phyloP scores from a whole-genome alignment of 2,797 vertebrate genomes.

The Lutjanus argentimaculatus region DNA sequence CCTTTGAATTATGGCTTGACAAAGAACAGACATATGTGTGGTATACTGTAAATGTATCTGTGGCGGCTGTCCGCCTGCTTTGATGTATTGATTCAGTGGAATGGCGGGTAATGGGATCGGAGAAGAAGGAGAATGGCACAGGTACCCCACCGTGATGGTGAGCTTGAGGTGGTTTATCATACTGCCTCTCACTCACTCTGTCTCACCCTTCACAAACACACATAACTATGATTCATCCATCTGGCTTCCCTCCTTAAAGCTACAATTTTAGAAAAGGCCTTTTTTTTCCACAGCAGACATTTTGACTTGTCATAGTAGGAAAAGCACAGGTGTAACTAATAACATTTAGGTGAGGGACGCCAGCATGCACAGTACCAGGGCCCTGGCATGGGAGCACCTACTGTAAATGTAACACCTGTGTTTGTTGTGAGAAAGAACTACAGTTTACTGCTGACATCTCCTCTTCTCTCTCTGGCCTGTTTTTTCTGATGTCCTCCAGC shows the following conservation, averaged over 20 bases:
- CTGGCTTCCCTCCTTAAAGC: conserved; percentile 18
- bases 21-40: conserved; percentile 5
- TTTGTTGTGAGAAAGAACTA: neutral
- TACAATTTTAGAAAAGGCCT: conserved; percentile 29
- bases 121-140: conserved; percentile 51
- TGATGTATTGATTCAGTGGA: conserved; percentile 69
- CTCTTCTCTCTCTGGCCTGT: conserved; percentile 15
- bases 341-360: conserved; percentile 24
- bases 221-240: conserved; percentile 31
- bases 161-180: conserved; percentile 67
- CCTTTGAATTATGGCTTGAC: conserved; percentile 20
- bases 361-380: conserved; percentile 12
- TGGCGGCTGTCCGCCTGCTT: conserved; percentile 41
- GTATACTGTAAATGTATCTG: conserved; percentile 35
- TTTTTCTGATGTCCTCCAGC: conserved; percentile 44
- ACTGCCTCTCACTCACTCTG: conserved; percentile 33
- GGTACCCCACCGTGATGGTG: conserved; percentile 55
- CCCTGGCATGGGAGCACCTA: conserved; percentile 1
- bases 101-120: conserved; percentile 68
- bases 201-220: conserved; percentile 34
- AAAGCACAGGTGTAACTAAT: conserved; percentile 43
- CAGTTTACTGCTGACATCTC: conserved; percentile 15
- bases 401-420: neutral
- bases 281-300: conserved; percentile 45
- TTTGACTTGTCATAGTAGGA: conserved; percentile 40